These are phyloP conservation scores for Procambarus virginalis DNA, from an alignment of 1,140 invertebrate species.

Conservation along the genomic window DNA sequence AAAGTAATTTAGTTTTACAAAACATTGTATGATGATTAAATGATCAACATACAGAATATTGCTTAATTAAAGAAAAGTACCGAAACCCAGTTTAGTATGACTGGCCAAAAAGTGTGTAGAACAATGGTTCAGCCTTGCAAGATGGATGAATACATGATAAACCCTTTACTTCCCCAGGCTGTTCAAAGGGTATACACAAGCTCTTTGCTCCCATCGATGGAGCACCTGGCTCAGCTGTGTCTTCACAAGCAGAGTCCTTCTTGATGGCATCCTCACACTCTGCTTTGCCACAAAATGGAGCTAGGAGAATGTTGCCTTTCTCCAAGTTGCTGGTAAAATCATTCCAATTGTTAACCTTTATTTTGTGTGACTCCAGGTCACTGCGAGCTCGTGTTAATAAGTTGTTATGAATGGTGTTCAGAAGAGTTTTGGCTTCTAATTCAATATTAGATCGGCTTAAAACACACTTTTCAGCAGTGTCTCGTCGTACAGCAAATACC, in stretches of 20 bases:
- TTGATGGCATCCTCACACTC: slow-evolving; percentile 97
- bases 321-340: slow-evolving; percentile 89
- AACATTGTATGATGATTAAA: no score
- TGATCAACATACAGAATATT: no score
- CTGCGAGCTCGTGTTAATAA: slow-evolving; percentile 86
- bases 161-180: slow-evolving; percentile 80
- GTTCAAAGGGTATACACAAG: slow-evolving; percentile 96
- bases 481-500: slow-evolving; percentile 91
- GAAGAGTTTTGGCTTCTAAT: slow-evolving; percentile 79
- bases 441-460: slow-evolving; percentile 78
- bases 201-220: slow-evolving; percentile 99
- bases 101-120: slow-evolving; percentile 94
- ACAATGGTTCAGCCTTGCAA: slow-evolving; percentile 87
- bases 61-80: no score
- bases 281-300: slow-evolving; percentile 94
- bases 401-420: slow-evolving; percentile 86
- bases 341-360: slow-evolving; percentile 84
- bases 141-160: slow-evolving; percentile 92
- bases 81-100: slow-evolving; percentile 85
- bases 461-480: slow-evolving; percentile 88
- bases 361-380: slow-evolving; percentile 85
- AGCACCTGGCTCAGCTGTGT: slow-evolving; percentile 82
- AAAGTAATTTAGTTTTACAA: no score
- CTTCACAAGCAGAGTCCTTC: slow-evolving; percentile 89
- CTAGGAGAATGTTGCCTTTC: slow-evolving; percentile 89